These are phyloP conservation scores for Luehdorfia chinensis DNA, from an alignment of 1,140 invertebrate species.

Conservation along the genomic window DNA sequence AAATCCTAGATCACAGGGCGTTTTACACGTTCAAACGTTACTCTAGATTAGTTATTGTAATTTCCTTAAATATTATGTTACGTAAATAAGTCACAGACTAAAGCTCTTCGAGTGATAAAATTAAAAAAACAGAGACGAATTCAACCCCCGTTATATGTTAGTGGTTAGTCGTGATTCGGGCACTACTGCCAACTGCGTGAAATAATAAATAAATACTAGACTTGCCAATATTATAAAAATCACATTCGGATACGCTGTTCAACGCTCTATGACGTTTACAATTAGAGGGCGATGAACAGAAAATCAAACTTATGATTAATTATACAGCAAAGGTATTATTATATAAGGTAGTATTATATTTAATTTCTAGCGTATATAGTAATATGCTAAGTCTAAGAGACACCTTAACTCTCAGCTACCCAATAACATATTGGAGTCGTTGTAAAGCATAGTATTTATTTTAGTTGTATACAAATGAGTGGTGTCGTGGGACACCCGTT, in stretches of 20 bases:
- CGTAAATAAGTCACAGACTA: slow-evolving; percentile 47
- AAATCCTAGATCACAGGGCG: slow-evolving; percentile 31
- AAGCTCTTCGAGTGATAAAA: slow-evolving; percentile 44
- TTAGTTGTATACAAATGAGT: too few relatives aligned
- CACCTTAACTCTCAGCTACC: too few relatives aligned
- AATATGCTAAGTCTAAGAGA: slow-evolving; percentile 2
- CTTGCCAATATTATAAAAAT: slow-evolving; percentile 28
- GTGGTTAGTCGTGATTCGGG: slow-evolving; percentile 42
- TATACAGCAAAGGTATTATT: too few relatives aligned
- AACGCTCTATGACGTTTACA: neutral
- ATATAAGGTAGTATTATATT: neutral
- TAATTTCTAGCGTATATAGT: slow-evolving; percentile 14
- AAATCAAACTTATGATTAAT: too few relatives aligned
- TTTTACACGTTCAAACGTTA: slow-evolving; percentile 19
- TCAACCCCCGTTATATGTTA: slow-evolving; percentile 48
- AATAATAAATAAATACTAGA: slow-evolving; percentile 58
- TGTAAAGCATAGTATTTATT: too few relatives aligned
- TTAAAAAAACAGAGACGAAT: slow-evolving; percentile 40
- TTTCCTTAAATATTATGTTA: slow-evolving; percentile 30
- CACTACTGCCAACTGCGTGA: slow-evolving; percentile 49
- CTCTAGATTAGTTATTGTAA: slow-evolving; percentile 23
- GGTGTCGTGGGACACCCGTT: too few relatives aligned
- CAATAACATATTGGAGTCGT: too few relatives aligned
- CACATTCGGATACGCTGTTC: slow-evolving; percentile 6
- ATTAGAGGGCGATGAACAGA: too few relatives aligned